Evolutionary conservation across 2,113 vertebrate species (phyloP).

Genomic region (Nanorana parkeri): DNA sequence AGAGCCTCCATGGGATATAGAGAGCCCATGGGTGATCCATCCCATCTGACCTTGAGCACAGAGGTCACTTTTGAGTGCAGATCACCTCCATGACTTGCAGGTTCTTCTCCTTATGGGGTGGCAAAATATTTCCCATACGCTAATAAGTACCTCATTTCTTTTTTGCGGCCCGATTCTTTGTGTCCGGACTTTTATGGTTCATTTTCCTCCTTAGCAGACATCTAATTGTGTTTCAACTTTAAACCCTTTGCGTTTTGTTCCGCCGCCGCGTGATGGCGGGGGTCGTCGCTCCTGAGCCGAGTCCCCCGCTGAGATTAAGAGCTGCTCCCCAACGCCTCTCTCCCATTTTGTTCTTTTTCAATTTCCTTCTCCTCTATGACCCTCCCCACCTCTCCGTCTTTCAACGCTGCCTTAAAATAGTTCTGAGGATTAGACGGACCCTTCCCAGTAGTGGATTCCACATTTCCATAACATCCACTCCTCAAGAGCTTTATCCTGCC

Average conservation of each 20-base stretch:
- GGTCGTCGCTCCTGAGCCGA: background rate
- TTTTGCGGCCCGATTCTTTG: background rate
- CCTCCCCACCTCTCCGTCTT: slow-evolving; percentile 13
- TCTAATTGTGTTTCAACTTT: background rate
- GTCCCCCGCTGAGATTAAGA: slow-evolving; percentile 33
- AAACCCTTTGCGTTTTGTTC: background rate
- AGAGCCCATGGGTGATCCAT: too few species aligned
- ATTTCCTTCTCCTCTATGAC: slow-evolving; percentile 15
- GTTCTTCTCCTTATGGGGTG: background rate
- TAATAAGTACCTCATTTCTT: background rate
- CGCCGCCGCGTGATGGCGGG: background rate
- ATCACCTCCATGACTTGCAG: too few species aligned
- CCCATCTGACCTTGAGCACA: too few species aligned
- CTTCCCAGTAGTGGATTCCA: background rate
- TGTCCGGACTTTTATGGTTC: too few species aligned
- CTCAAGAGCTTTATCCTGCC: slow-evolving; percentile 9
- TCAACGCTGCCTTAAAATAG: slow-evolving; percentile 50
- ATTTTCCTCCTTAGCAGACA: background rate
- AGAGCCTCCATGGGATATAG: too few species aligned
- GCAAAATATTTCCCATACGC: too few species aligned
- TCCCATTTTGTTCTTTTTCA: slow-evolving; percentile 10
- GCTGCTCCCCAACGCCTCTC: background rate
- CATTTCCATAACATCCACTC: slow-evolving; percentile 20
- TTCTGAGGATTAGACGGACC: slow-evolving; percentile 20
- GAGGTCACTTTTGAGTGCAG: background rate